Conservation (phyloP, 1,140 invertebrate genomes). For the Scaptomyza pallida region DNA sequence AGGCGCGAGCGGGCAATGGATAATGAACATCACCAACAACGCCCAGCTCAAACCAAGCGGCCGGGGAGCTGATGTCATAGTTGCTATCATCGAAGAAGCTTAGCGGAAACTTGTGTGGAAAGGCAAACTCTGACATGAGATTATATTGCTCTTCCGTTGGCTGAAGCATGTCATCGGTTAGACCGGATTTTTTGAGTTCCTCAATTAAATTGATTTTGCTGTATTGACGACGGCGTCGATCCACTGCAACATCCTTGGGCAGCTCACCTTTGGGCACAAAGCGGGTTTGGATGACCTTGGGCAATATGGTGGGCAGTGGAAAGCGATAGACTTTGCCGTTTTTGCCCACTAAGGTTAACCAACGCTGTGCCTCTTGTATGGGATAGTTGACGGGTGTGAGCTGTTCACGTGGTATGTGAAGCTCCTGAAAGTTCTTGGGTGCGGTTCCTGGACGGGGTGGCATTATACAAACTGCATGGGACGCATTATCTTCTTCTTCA, state of each 20-base stretch:
- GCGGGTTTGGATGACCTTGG: constrained; percentile 73
- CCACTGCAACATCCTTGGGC: constrained; percentile 79
- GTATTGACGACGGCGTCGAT: constrained; percentile 67
- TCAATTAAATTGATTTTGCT: constrained; percentile 61
- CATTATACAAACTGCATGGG: constrained; percentile 55
- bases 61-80: constrained; percentile 65
- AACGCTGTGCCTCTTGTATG: constrained; percentile 76
- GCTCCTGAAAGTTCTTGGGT: constrained; percentile 57
- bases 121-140: constrained; percentile 68
- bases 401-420: constrained; percentile 59
- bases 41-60: constrained; percentile 74
- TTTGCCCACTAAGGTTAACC: constrained; percentile 65
- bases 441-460: constrained; percentile 69
- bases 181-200: constrained; percentile 57
- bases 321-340: constrained; percentile 64
- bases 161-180: constrained; percentile 56
- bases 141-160: constrained; percentile 75
- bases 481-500: background rate
- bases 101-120: constrained; percentile 72
- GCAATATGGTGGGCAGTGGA: constrained; percentile 72
- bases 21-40: constrained; percentile 57
- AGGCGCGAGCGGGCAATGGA: constrained; percentile 70
- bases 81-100: constrained; percentile 78
- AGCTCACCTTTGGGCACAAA: constrained; percentile 65
- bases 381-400: constrained; percentile 54